phyloP scores from a whole-genome alignment of 2,888 invertebrate species.

The Opisthograptis luteolata region DNA sequence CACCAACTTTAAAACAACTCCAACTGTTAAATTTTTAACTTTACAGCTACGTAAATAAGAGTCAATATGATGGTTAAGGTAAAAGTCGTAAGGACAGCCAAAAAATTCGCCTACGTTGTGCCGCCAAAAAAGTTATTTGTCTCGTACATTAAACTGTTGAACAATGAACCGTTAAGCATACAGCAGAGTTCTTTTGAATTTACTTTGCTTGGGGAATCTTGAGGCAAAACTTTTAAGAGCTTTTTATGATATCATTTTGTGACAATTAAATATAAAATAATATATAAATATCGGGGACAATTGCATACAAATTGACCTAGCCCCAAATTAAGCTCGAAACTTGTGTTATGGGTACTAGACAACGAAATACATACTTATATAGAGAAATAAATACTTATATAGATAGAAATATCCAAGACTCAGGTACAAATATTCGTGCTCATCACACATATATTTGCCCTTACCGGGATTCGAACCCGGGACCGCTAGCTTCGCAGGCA shows the following conservation, averaged over 20 bases:
- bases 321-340: no score
- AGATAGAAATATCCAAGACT: no score
- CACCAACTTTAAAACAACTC: constrained; percentile 13
- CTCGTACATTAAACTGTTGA: constrained; percentile 63
- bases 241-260: neutral
- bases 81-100: constrained; percentile 35
- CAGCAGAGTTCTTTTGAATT: constrained; percentile 41
- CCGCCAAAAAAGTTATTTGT: constrained; percentile 72
- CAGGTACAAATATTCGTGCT: no score
- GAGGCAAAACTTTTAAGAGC: neutral
- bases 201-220: neutral
- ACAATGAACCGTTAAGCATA: constrained; percentile 76
- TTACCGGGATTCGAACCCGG: no score
- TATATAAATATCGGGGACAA: no score
- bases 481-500: no score
- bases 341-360: no score
- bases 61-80: neutral
- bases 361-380: no score
- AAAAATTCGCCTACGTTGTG: constrained; percentile 63
- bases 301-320: no score
- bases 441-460: no score
- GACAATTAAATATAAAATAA: no score
- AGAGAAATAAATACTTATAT: no score
- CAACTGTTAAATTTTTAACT: constrained; percentile 32
- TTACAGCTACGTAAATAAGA: constrained; percentile 28